These are phyloP conservation scores for Drosophila prostipennis DNA, from an alignment of 2,888 invertebrate genomes.

Conservation along the genomic window DNA sequence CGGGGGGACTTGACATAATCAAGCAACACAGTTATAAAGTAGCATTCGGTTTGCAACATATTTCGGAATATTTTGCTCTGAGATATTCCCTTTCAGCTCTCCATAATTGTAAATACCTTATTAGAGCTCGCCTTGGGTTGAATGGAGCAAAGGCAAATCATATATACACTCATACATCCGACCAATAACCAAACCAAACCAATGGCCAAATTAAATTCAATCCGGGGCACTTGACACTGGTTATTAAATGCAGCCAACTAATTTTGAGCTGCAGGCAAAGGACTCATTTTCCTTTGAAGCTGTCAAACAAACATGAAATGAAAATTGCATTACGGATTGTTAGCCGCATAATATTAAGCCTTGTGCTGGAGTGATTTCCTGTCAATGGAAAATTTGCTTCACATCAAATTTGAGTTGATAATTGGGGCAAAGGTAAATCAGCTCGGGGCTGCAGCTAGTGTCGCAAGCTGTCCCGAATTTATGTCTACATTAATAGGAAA, in stretches of 20 bases:
- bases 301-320: constrained; percentile 20
- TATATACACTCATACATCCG: background rate
- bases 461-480: constrained; percentile 54
- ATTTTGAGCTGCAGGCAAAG: constrained; percentile 15
- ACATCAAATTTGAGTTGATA: constrained; percentile 55
- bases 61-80: background rate
- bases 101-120: constrained; percentile 2
- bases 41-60: background rate
- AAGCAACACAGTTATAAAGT: background rate
- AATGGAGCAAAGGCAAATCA: background rate
- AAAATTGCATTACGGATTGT: constrained; percentile 26
- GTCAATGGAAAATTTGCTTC: background rate
- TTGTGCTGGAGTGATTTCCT: constrained; percentile 7
- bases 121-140: constrained; percentile 1
- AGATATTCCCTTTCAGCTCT: background rate
- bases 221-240: constrained; percentile 16
- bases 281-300: constrained; percentile 20
- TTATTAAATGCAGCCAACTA: constrained; percentile 27
- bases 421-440: constrained; percentile 58
- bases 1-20: background rate
- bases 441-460: constrained; percentile 29
- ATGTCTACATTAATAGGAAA: constrained; percentile 66
- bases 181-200: background rate
- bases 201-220: constrained; percentile 15
- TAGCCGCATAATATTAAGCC: constrained; percentile 39